Base-by-base conservation (phyloP, 2,888 invertebrate genomes). In the Synanthedon andrenaeformis region DNA sequence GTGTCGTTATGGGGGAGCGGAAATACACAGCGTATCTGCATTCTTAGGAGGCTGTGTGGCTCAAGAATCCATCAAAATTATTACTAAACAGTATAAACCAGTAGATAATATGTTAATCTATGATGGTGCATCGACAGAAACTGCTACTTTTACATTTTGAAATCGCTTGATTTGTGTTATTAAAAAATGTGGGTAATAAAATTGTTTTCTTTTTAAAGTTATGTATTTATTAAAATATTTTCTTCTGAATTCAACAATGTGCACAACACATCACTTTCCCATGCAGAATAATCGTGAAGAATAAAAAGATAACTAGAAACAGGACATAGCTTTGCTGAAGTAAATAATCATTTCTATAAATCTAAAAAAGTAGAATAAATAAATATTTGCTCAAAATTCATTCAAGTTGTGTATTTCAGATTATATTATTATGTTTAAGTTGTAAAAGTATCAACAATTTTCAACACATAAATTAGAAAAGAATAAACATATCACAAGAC, bases 61-160 rank as follows among this genome's bases (percentile, higher is more conserved):
- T 6, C 99, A 99, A 72, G 99, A 99, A 89, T 93, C 93, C 4
- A 96, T 98, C 60, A 99, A 99, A 88, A 89, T 99, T 55, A 90
- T 98, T 54, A 99, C 99, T 3, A 92, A 92, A 69, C 99, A 99
- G 86, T 99, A 97, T 81, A 95, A 96, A 69, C 99, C 99, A 42
- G 90, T 99, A 55, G 93, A 98, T 80, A 98, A 99, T 81, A 96
- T 96, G 0, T 95, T 96, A 77, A 92, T 99, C 63, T 98, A 97
- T 82, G 98, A 99, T 89, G 98, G 95, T 52, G 95, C 96, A 63
- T 94, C 94, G 57, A 94, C 96, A 53, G 95, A 93, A 62, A 94
- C 96, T 53, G 91, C 91, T 51, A 93, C 94, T 51, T 95, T 94
- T 79, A 91, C 90, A 69, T 90, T 96, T 74, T 96, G 89, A 90